These are phyloP conservation scores for Hippocampus zosterae DNA, from an alignment of 2,113 vertebrate species.

Conservation along the genomic window DNA sequence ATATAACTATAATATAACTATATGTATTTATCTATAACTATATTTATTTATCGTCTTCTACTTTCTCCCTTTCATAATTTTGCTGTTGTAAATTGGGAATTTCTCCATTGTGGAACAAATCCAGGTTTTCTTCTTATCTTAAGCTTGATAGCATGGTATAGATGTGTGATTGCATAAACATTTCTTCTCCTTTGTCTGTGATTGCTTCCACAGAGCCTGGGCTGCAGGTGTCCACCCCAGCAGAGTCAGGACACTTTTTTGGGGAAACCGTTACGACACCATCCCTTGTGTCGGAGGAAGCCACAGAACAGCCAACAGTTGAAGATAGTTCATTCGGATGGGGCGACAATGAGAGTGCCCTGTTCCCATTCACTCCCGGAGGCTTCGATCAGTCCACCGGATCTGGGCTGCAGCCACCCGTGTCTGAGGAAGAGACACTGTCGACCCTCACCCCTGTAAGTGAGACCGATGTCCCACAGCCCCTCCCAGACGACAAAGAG, in stretches of 20 bases:
- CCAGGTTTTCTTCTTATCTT: too few relatives aligned
- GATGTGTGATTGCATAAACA: background rate
- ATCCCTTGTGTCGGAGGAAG: background rate
- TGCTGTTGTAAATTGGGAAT: too few relatives aligned
- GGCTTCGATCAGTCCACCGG: constrained; percentile 4
- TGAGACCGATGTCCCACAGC: background rate
- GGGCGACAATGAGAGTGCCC: background rate
- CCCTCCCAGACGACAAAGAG: background rate
- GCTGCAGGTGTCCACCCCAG: background rate
- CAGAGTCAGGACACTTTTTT: background rate
- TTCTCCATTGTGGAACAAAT: too few relatives aligned
- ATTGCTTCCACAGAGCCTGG: background rate
- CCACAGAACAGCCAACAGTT: accelerated
- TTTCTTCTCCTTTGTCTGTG: constrained; percentile 6
- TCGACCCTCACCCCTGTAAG: background rate
- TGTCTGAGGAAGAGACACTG: background rate
- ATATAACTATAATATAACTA: background rate
- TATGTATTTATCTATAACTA: too few relatives aligned
- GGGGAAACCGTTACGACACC: background rate
- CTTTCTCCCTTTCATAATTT: too few relatives aligned
- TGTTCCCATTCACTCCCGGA: background rate
- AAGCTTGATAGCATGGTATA: background rate
- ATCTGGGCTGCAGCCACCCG: constrained; percentile 15
- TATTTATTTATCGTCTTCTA: too few relatives aligned
- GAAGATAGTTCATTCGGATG: background rate